Conservation (phyloP, 2,797 vertebrate genomes). For the Leucoraja ocellata region DNA sequence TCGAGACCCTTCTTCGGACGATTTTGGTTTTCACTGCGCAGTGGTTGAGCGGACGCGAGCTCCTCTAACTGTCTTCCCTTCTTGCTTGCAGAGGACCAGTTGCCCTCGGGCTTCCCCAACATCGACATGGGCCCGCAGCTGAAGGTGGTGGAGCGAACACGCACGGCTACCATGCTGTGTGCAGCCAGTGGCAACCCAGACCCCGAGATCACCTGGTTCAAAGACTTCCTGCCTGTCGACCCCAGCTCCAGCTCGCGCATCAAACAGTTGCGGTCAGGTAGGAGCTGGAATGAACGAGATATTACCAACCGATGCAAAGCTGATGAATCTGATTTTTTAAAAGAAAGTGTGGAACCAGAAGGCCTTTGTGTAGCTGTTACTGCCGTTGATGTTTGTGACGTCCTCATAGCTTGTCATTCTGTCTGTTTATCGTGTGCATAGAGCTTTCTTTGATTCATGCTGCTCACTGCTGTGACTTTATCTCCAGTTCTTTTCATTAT, state of each 20-base stretch:
- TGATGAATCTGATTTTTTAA: slow-evolving; percentile 32
- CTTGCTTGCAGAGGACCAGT: slow-evolving; percentile 77
- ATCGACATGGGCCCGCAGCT: slow-evolving; percentile 98
- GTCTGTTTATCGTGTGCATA: slow-evolving; percentile 15
- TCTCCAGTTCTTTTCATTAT: slow-evolving; percentile 34
- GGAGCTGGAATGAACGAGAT: slow-evolving; percentile 42
- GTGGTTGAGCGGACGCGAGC: background rate
- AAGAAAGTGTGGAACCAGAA: background rate
- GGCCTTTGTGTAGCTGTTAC: slow-evolving; percentile 34
- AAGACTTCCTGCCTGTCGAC: slow-evolving; percentile 94
- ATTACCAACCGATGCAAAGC: background rate
- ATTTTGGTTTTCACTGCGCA: too few species aligned
- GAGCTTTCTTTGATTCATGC: slow-evolving; percentile 25
- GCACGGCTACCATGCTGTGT: slow-evolving; percentile 95
- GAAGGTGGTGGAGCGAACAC: slow-evolving; percentile 90
- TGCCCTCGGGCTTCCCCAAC: slow-evolving; percentile 86
- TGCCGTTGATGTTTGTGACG: slow-evolving; percentile 21
- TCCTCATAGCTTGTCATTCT: slow-evolving; percentile 37
- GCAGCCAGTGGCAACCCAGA: slow-evolving; percentile 94
- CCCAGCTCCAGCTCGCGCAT: slow-evolving; percentile 85
- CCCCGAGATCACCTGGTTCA: slow-evolving; percentile 97
- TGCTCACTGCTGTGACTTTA: slow-evolving; percentile 36
- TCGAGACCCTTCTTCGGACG: too few species aligned
- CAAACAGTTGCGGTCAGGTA: slow-evolving; percentile 94
- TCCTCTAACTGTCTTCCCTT: background rate